Percentiles rank a stretch among this genome's conserved stretches.
These are phyloP conservation scores for Umimayanthus kanabou DNA, from an alignment of 92 coral and sea anemone species.

Conservation along the genomic window DNA sequence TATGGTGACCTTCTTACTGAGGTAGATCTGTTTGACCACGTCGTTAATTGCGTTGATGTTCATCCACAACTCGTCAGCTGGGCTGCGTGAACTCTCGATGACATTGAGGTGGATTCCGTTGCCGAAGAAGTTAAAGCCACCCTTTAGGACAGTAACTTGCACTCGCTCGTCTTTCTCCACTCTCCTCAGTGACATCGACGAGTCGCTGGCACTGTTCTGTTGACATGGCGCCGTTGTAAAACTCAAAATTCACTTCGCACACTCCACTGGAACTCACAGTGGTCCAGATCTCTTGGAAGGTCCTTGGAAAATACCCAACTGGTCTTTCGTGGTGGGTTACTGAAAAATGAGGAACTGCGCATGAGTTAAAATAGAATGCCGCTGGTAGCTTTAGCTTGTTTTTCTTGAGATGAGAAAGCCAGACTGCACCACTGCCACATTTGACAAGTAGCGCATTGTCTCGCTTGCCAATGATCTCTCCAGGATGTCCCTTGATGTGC, in stretches of 20 bases:
- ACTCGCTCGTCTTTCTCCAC: slow-evolving; percentile 58
- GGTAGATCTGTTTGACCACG: slow-evolving; percentile 63
- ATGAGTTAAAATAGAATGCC: no score
- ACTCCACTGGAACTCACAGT: slow-evolving; percentile 71
- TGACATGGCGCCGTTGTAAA: slow-evolving; percentile 84
- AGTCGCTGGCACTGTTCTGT: slow-evolving; percentile 74
- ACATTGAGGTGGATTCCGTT: slow-evolving; percentile 82
- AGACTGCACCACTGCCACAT: no score
- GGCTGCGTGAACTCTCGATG: slow-evolving; percentile 62
- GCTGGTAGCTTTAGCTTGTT: no score
- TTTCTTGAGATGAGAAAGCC: no score
- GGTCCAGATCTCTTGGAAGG: slow-evolving; percentile 86
- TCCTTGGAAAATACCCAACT: no score
- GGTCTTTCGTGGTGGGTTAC: no score
- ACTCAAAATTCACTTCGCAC: slow-evolving; percentile 70
- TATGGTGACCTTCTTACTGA: slow-evolving; percentile 69
- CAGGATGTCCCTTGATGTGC: no score
- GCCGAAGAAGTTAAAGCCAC: slow-evolving; percentile 75
- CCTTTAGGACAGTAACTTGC: slow-evolving; percentile 72
- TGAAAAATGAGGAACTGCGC: no score
- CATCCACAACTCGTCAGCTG: slow-evolving; percentile 63
- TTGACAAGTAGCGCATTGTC: no score
- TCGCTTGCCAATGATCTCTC: no score
- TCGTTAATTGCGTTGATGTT: slow-evolving; percentile 83
- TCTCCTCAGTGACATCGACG: slow-evolving; percentile 29